phyloP scores from a whole-genome alignment of 1,140 invertebrate genomes.

The Berghia stephanieae region DNA sequence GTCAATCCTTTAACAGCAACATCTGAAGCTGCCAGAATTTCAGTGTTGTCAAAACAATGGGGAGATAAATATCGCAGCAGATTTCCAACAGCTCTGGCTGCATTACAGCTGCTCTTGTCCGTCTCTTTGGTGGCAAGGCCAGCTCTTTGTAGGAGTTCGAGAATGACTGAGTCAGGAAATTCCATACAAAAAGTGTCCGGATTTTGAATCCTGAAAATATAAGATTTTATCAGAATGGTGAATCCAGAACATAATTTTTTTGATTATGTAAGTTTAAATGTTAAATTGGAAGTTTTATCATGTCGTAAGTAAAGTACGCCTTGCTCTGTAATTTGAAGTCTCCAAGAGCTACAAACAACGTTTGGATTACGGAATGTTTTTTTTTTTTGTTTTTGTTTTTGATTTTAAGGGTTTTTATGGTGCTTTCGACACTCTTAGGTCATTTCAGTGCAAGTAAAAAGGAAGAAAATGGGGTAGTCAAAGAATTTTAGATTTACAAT shows the following conservation, averaged over 20 bases:
- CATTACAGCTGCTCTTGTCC: conserved; percentile 80
- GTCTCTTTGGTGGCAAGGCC: conserved; percentile 75
- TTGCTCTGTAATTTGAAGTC: too few relatives aligned
- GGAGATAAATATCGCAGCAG: conserved; percentile 75
- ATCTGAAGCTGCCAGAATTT: conserved; percentile 69
- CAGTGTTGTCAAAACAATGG: conserved; percentile 61
- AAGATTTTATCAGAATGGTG: background rate
- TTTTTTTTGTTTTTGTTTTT: too few relatives aligned
- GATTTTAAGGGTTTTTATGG: too few relatives aligned
- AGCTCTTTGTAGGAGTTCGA: conserved; percentile 75
- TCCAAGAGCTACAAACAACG: too few relatives aligned
- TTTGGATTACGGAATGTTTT: too few relatives aligned
- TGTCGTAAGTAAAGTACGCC: too few relatives aligned
- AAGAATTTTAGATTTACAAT: too few relatives aligned
- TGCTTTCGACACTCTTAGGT: too few relatives aligned
- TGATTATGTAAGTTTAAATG: background rate
- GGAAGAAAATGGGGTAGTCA: too few relatives aligned
- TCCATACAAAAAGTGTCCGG: conserved; percentile 70
- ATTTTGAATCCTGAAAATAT: conserved; percentile 47
- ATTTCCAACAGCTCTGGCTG: conserved; percentile 82
- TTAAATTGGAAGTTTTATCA: too few relatives aligned
- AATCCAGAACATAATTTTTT: background rate
- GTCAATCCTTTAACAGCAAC: conserved; percentile 72
- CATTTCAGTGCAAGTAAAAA: too few relatives aligned
- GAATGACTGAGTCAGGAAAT: conserved; percentile 75